Evolutionary conservation across 2,888 invertebrate genomes (phyloP), one percentile per base, ranked within the genome.

Genomic region (Elysia crispata): DNA sequence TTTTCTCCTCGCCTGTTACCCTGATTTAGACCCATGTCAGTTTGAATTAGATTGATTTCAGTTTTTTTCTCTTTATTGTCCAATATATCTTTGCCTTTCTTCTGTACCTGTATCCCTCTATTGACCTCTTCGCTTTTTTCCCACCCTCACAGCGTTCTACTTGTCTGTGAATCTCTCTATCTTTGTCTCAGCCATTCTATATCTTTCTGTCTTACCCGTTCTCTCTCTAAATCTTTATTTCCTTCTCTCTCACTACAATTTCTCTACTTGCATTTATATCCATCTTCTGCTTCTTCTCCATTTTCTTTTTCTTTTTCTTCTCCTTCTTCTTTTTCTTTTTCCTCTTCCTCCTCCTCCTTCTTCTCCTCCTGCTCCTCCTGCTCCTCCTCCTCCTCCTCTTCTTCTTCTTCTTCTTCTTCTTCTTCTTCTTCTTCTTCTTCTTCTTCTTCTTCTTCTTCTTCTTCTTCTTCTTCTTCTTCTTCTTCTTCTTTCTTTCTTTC

Each of bases 331-430:
- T 25, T 64, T 28, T 57, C 25, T 70, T 49, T 25, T n/a, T n/a
- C n/a, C 49, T 41, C 54, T 49, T 41, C 23, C 20, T 31, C 0
- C 30, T 18, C 31, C n/a, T 70, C 23, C 13, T 50, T 30, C 8
- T 28, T 20, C 25, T 33, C 20, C 18, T 41, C 62, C 1, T 41
- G 13, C 31, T 73, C 78, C 28, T 28, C 60, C 31, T 73, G 62
- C 49, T 67, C 60, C 23, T 78, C 72, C 60, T 49, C 50, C 60
- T 78, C 78, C 33, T 67, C 67, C 60, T 78, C 62, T 72, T 67
- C 31, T 30, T 78, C 78, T 72, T 67, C 67, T 25, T 78, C 72
- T 72, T 67, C 67, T 50, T 73, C 78, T 72, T 62, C 73, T 62
- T 60, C 60, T 31, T 62, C 64, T 33, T 72, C 72, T 23, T 60